A percentile compares a stretch with the other conserved stretches of the same genome.
phyloP scores from a whole-genome alignment of 2,113 vertebrate genomes.

The Cavia porcellus region DNA sequence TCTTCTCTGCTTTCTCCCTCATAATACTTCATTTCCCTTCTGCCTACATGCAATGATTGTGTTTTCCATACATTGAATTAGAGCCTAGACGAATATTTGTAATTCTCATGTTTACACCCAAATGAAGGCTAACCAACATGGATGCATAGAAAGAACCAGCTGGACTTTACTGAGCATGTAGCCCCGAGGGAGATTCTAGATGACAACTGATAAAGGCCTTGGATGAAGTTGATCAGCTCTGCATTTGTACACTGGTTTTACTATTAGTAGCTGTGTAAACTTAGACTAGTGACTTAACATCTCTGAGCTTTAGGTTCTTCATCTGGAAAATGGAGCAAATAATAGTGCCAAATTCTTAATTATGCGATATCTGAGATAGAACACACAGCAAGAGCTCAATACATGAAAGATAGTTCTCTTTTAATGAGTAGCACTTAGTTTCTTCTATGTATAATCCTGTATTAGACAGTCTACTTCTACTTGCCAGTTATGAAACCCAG shows the following conservation, averaged over 20 bases:
- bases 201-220: neutral
- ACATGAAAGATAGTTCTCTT: slow-evolving; percentile 6
- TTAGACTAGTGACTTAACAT: neutral
- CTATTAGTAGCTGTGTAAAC: neutral
- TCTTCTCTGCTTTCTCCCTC: too few relatives aligned
- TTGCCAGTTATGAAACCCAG: neutral
- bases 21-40: neutral
- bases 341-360: neutral
- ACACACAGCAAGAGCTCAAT: neutral
- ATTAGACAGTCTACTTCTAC: neutral
- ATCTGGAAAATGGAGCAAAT: neutral
- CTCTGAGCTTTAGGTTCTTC: slow-evolving; percentile 20
- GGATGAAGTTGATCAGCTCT: neutral
- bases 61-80: slow-evolving; percentile 38
- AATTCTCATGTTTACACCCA: slow-evolving; percentile 30
- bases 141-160: neutral
- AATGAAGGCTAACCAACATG: slow-evolving; percentile 8
- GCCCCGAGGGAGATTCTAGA: neutral
- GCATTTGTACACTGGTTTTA: neutral
- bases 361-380: neutral
- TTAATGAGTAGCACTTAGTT: neutral
- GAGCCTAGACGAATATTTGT: slow-evolving; percentile 32
- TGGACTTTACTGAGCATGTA: slow-evolving; percentile 32
- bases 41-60: neutral
- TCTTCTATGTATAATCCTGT: neutral